Evolutionary conservation across 2,113 vertebrate species (phyloP).

Genomic region (Sceloporus undulatus): DNA sequence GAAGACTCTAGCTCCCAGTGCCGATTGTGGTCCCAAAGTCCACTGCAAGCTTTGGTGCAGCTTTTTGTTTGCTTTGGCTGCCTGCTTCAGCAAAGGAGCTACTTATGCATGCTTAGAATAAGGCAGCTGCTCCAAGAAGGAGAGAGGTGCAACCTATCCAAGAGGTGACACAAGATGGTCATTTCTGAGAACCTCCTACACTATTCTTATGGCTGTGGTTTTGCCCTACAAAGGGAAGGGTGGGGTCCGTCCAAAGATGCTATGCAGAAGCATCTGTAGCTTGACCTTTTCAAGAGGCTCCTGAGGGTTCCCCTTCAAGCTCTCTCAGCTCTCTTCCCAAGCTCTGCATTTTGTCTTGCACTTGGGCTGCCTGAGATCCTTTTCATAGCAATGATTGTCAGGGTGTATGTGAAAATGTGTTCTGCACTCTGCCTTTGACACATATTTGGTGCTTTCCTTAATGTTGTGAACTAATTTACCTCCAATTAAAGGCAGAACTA

Average conservation of each 20-base stretch:
- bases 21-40: neutral
- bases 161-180: neutral
- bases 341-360: slow-evolving; percentile 50
- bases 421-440: slow-evolving; percentile 19
- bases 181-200: neutral
- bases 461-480: slow-evolving; percentile 61
- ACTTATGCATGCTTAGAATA: neutral
- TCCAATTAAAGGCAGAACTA: slow-evolving; percentile 77
- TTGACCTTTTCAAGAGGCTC: neutral
- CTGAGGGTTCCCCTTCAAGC: neutral
- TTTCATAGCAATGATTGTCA: neutral
- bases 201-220: neutral
- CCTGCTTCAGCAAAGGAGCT: neutral
- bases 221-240: neutral
- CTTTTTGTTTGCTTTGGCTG: neutral
- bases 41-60: neutral
- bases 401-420: neutral
- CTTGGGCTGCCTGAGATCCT: slow-evolving; percentile 25
- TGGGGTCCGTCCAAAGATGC: neutral
- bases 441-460: slow-evolving; percentile 25
- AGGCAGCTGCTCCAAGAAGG: neutral
- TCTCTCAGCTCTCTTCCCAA: neutral
- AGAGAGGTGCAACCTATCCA: no score
- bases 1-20: neutral
- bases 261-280: neutral